Evolutionary conservation across 2,888 invertebrate genomes (phyloP), one percentile per base, ranked within the genome.

Genomic region (Bombyx huttoni): DNA sequence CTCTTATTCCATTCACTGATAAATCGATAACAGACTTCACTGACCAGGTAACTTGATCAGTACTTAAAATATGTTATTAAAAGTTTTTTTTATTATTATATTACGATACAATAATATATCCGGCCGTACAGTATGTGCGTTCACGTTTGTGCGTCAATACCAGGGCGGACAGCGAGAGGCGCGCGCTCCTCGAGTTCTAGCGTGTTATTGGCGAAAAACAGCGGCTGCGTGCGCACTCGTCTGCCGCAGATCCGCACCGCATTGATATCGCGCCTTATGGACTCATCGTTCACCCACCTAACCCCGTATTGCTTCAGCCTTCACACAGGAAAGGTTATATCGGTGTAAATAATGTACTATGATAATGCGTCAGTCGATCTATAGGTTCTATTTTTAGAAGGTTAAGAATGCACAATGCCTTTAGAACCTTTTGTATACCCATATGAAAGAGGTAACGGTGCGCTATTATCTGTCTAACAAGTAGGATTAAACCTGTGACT

Each of bases 141-240:
- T 64, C 58, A 64, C 63, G 65, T 64, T 63, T 59, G 65, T 67
- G 73, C 75, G 78, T 82, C 84, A 75, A 82, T 79, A 78, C 67
- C 68, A 63, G 54, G 65, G 61, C 64, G 58, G 56, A 58, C 64
- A 59, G 63, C 64, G 63, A 60, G 64, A 62, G 74, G 75, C 78
- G 78, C 80, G 80, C 75, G 75, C 68, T 76, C 68, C 68, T 61
- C 67, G 68, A 62, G 67, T 70, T 61, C 69, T 70, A 64, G 68
- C 65, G 73, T 66, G 68, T 58, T 76, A 83, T 81, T 80, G 78
- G 82, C 74, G 65, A 61, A 61, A 52, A 67, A 60, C 64, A 66
- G 66, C 60, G 64, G 61, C 56, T 73, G 75, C 77, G 78, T 72
- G 78, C 78, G 76, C 76, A 73, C 54, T 55, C 61, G 61, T 58